Percentiles rank a stretch among this genome's conserved stretches.
These are phyloP conservation scores for Gasterosteus nipponicus DNA, from an alignment of 2,113 vertebrate genomes.

Conservation along the genomic window DNA sequence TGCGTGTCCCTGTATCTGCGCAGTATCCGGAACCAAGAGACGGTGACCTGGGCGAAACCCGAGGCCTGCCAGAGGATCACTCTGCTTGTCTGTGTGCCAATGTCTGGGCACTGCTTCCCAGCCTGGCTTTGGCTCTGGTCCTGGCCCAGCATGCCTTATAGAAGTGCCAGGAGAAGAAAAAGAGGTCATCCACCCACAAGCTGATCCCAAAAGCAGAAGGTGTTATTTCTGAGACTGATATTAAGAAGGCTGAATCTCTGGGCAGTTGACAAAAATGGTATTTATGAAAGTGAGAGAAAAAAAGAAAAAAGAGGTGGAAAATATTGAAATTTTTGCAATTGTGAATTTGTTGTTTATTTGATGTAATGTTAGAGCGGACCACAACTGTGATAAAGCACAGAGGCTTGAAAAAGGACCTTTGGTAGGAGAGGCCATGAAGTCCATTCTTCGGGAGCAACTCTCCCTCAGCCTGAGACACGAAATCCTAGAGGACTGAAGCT, in stretches of 20 bases:
- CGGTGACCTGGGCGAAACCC: constrained; percentile 47
- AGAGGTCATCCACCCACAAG: constrained; percentile 77
- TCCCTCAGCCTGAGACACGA: constrained; percentile 37
- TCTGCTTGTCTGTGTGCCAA: constrained; percentile 65
- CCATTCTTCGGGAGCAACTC: constrained; percentile 25
- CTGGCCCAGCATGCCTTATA: constrained; percentile 77
- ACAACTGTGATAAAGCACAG: constrained; percentile 38
- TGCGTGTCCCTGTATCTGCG: constrained; percentile 57
- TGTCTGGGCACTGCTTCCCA: constrained; percentile 70
- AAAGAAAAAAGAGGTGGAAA: constrained; percentile 32
- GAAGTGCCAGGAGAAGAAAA: constrained; percentile 65
- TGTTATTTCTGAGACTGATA: constrained; percentile 72
- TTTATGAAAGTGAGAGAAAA: constrained; percentile 56
- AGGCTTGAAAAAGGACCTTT: constrained; percentile 61
- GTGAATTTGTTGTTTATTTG: constrained; percentile 71
- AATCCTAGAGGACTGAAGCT: constrained; percentile 42
- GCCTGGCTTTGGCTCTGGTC: constrained; percentile 71
- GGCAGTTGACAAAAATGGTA: constrained; percentile 55
- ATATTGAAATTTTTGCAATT: constrained; percentile 51
- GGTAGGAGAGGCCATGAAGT: constrained; percentile 19
- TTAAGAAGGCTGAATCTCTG: constrained; percentile 65
- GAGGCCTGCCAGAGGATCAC: constrained; percentile 61
- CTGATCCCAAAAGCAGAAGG: constrained; percentile 76
- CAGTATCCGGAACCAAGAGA: constrained; percentile 63
- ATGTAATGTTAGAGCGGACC: constrained; percentile 58